These are phyloP conservation scores for Sycobia sp. DNA, from an alignment of 1,140 invertebrate species.

Conservation along the genomic window DNA sequence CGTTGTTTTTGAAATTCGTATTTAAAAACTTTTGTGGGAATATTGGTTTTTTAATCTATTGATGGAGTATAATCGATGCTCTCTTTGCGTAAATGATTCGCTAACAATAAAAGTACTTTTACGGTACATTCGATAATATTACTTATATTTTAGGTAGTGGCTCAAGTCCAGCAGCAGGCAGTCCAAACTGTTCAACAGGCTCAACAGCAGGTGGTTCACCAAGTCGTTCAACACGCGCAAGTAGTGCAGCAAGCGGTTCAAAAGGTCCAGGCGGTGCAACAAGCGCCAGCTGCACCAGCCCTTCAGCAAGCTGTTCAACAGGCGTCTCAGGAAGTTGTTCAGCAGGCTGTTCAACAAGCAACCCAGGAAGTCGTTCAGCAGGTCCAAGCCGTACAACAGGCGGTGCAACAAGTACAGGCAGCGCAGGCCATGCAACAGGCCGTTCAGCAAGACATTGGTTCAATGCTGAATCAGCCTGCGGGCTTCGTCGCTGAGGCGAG, in stretches of 20 bases:
- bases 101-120: too few relatives aligned
- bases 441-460: conserved; percentile 58
- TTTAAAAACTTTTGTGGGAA: too few relatives aligned
- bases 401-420: conserved; percentile 63
- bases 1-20: too few relatives aligned
- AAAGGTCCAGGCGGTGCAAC: conserved; percentile 49
- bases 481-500: conserved; percentile 58
- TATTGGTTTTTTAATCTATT: too few relatives aligned
- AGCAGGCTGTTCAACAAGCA: conserved; percentile 66
- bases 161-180: conserved; percentile 55
- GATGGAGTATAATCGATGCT: too few relatives aligned
- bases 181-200: conserved; percentile 57
- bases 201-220: conserved; percentile 57
- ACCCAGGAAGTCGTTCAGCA: conserved; percentile 66
- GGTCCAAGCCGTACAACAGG: conserved; percentile 66
- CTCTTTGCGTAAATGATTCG: too few relatives aligned
- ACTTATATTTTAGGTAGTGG: too few relatives aligned
- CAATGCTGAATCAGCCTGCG: conserved; percentile 55
- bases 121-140: too few relatives aligned
- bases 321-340: conserved; percentile 62
- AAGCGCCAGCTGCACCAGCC: conserved; percentile 45
- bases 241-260: conserved; percentile 62
- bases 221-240: conserved; percentile 57
- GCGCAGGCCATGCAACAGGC: conserved; percentile 60
- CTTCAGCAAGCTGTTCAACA: conserved; percentile 56